A percentile compares a stretch with the other conserved stretches of the same genome.
Evolutionary conservation across 2,888 invertebrate genomes (phyloP).

Genomic region (Torymus auratus): DNA sequence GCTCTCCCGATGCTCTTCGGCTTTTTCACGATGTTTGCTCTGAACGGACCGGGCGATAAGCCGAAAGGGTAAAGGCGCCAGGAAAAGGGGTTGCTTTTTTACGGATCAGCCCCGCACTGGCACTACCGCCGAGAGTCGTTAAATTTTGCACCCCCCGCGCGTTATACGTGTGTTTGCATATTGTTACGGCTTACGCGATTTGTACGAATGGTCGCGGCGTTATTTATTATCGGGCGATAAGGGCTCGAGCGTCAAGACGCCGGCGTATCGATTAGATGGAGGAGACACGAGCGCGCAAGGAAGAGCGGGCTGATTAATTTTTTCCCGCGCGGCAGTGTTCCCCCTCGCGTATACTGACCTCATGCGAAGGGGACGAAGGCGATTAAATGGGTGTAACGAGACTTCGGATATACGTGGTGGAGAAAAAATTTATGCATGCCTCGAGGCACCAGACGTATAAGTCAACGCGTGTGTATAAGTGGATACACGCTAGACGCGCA

Average conservation of each 20-base stretch:
- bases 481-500: background rate
- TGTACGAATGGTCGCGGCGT: background rate
- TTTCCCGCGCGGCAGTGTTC: too few species aligned
- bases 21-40: constrained; percentile 75
- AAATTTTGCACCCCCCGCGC: constrained; percentile 42
- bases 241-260: too few species aligned
- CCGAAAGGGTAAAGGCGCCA: constrained; percentile 44
- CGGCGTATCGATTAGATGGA: too few species aligned
- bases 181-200: constrained; percentile 52
- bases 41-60: constrained; percentile 57
- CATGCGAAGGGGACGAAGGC: background rate
- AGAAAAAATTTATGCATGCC: too few species aligned
- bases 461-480: background rate
- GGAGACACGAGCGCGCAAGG: too few species aligned
- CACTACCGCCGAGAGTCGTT: constrained; percentile 34
- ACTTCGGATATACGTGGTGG: background rate
- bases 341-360: too few species aligned
- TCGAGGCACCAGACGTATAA: too few species aligned
- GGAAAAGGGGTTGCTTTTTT: constrained; percentile 58
- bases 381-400: background rate
- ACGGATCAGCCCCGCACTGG: constrained; percentile 27
- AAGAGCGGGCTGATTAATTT: too few species aligned
- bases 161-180: constrained; percentile 55
- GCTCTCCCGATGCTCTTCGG: constrained; percentile 69
- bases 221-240: constrained; percentile 37